A percentile compares a stretch with the other conserved stretches of the same genome.
These are phyloP conservation scores for Zygothrica quintamaculata DNA, from an alignment of 2,888 invertebrate species.

Conservation along the genomic window DNA sequence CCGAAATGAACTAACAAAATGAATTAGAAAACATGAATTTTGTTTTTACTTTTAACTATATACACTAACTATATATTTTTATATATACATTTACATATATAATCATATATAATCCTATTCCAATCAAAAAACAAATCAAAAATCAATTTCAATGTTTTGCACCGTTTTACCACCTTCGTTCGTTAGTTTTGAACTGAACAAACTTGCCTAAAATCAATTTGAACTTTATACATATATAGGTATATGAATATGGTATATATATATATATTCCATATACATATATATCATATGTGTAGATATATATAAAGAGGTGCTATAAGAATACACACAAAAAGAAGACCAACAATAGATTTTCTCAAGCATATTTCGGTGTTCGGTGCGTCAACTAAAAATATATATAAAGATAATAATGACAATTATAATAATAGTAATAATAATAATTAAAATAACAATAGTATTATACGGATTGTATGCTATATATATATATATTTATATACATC, in stretches of 20 bases:
- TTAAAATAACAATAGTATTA: not conserved
- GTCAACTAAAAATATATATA: constrained; percentile 53
- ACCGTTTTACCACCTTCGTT: constrained; percentile 81
- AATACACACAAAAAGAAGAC: constrained; percentile 56
- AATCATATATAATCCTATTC: constrained; percentile 4
- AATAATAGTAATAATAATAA: constrained; percentile 8
- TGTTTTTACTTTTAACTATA: too few relatives aligned
- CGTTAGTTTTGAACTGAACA: constrained; percentile 24
- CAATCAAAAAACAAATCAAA: too few relatives aligned
- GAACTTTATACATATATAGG: too few relatives aligned
- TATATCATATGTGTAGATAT: constrained; percentile 20
- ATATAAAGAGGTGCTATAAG: constrained; percentile 26
- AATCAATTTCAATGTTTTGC: constrained; percentile 75
- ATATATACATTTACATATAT: constrained; percentile 24
- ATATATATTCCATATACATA: constrained; percentile 8
- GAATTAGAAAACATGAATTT: constrained; percentile 11
- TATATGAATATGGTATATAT: not conserved
- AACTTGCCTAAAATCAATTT: not conserved
- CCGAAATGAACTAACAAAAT: constrained; percentile 19
- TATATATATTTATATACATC: not conserved
- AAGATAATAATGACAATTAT: constrained; percentile 10
- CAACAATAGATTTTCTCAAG: constrained; percentile 84
- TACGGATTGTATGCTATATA: too few relatives aligned
- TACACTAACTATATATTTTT: constrained; percentile 16
- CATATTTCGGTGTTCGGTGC: constrained; percentile 84